Evolutionary conservation across 1,140 invertebrate genomes (phyloP).

Genomic region (Drosophila tropicalis): DNA sequence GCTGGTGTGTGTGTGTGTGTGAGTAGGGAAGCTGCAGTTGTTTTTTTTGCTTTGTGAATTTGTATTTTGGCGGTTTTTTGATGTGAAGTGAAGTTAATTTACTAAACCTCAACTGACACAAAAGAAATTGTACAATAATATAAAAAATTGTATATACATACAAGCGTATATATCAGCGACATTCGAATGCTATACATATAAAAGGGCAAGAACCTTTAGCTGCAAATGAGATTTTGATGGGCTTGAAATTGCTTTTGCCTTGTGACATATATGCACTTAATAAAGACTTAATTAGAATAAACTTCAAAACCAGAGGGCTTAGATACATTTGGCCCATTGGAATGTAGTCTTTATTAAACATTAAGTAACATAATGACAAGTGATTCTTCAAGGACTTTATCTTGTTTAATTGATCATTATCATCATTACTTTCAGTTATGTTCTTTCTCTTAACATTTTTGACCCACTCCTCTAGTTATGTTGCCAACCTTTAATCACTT

Average conservation of each 20-base stretch:
- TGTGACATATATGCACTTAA: not conserved
- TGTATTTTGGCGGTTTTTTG: constrained; percentile 63
- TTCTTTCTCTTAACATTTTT: no score
- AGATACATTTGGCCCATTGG: no score
- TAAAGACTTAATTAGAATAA: not conserved
- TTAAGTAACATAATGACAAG: no score
- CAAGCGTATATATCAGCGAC: constrained; percentile 22
- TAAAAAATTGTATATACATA: constrained; percentile 18
- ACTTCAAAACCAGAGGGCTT: not conserved
- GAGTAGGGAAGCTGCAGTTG: constrained; percentile 48
- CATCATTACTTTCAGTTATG: no score
- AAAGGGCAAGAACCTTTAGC: constrained; percentile 31
- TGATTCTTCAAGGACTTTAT: no score
- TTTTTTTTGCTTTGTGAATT: constrained; percentile 41
- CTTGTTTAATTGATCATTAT: no score
- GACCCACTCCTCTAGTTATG: no score
- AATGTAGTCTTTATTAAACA: no score
- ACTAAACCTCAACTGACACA: constrained; percentile 57
- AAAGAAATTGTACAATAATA: constrained; percentile 59
- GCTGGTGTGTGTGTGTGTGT: not conserved
- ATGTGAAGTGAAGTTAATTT: constrained; percentile 80
- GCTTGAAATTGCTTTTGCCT: constrained; percentile 16
- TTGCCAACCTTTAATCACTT: no score
- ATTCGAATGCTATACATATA: not conserved
- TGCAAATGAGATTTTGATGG: constrained; percentile 26